Evolutionary conservation across 2,888 invertebrate species (phyloP).

Genomic region (Mystacides longicornis): DNA sequence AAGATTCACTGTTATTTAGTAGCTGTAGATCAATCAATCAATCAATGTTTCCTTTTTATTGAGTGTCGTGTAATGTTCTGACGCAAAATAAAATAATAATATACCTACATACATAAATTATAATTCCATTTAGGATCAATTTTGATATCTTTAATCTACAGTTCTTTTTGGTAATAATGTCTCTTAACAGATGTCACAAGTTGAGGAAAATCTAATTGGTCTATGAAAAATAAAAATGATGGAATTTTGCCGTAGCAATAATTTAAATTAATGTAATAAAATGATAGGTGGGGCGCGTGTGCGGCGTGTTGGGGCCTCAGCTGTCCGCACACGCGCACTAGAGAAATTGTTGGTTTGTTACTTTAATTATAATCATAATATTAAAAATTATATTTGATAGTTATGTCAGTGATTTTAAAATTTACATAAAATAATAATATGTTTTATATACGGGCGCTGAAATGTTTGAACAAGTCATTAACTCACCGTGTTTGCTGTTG

Average conservation of each 20-base stretch:
- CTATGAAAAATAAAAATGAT: no score
- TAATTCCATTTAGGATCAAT: no score
- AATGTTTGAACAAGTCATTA: conserved; percentile 21
- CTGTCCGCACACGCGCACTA: not conserved
- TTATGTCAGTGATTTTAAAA: conserved; percentile 50
- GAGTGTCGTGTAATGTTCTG: no score
- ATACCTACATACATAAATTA: no score
- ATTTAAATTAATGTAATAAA: conserved; percentile 36
- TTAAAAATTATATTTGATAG: conserved; percentile 33
- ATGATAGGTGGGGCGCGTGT: not conserved
- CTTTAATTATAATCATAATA: conserved; percentile 22
- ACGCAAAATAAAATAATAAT: no score
- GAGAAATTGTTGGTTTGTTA: conserved; percentile 50
- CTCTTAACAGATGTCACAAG: no score
- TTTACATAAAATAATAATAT: conserved; percentile 34
- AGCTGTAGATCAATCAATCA: no score
- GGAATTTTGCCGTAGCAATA: conserved; percentile 48
- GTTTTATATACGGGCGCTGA: conserved; percentile 29
- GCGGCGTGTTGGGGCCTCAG: not conserved
- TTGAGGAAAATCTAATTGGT: no score
- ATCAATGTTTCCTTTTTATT: no score
- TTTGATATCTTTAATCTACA: no score
- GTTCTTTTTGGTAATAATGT: no score
- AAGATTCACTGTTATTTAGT: no score
- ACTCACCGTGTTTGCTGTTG: conserved; percentile 16